Percentiles rank a stretch among this genome's conserved stretches.
Conservation (phyloP, 2,113 vertebrate species). For the Mixornis gularis region DNA sequence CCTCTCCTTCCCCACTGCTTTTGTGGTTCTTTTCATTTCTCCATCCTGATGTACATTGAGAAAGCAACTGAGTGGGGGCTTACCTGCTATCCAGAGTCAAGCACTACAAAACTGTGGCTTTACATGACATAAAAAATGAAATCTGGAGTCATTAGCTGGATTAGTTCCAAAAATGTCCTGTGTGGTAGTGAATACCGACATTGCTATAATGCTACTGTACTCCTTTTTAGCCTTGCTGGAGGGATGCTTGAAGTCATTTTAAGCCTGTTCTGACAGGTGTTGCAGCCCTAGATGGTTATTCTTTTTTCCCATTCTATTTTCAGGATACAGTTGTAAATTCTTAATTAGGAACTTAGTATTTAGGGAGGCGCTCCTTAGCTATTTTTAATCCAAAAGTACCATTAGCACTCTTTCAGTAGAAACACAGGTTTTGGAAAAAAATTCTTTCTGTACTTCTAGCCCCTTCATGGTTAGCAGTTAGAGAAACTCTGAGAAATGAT, state of each 20-base stretch:
- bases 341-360: not conserved
- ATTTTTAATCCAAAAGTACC: not conserved
- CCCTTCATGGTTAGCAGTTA: not conserved
- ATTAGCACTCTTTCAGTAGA: not conserved
- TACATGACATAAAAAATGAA: not conserved
- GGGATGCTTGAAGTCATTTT: not conserved
- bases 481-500: not conserved
- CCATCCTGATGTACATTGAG: not conserved
- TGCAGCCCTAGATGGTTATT: not conserved
- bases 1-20: not conserved
- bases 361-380: not conserved
- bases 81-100: not conserved
- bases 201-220: not conserved
- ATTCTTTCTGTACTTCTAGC: not conserved
- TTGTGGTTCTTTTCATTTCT: rapidly evolving
- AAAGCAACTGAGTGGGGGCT: not conserved
- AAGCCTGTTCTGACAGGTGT: not conserved
- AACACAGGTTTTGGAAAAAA: not conserved
- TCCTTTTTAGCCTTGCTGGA: not conserved
- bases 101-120: not conserved
- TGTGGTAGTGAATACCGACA: not conserved
- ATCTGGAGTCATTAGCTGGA: not conserved
- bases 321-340: not conserved
- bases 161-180: not conserved
- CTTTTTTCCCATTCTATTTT: not conserved